Conservation (phyloP, 2,797 vertebrate genomes). For the Rhyacichthys aspro region DNA sequence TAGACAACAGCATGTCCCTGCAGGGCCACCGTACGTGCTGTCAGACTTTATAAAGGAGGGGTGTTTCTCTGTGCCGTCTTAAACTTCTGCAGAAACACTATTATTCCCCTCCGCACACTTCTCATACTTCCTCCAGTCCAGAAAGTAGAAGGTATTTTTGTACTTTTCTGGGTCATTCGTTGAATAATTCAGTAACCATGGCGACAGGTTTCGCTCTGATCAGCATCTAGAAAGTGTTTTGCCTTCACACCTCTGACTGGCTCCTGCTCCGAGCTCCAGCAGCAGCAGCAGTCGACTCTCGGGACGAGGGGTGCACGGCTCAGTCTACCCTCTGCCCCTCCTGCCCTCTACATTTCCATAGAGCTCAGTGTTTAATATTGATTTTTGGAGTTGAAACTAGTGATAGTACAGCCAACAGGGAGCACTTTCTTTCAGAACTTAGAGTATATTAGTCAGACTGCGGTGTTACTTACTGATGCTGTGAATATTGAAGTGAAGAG, state of each 20-base stretch:
- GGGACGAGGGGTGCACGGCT: neutral
- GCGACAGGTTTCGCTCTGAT: neutral
- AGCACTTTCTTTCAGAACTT: too few relatives aligned
- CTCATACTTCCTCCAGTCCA: neutral
- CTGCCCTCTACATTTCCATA: neutral
- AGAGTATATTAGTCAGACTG: too few relatives aligned
- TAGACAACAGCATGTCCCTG: too few relatives aligned
- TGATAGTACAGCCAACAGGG: too few relatives aligned
- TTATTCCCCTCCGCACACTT: neutral
- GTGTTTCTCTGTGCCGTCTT: too few relatives aligned
- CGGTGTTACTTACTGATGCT: too few relatives aligned
- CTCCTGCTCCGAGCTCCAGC: neutral
- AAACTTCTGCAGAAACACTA: too few relatives aligned
- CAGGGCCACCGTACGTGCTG: too few relatives aligned
- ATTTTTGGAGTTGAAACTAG: neutral
- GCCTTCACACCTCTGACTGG: constrained; percentile 1
- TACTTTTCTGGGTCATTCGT: neutral
- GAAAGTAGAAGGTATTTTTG: neutral
- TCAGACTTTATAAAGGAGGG: too few relatives aligned
- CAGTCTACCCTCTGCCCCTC: neutral
- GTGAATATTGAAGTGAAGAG: too few relatives aligned
- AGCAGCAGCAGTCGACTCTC: neutral
- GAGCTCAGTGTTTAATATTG: neutral
- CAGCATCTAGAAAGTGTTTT: neutral
- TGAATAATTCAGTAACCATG: constrained; percentile 8